phyloP scores from a whole-genome alignment of 2,797 vertebrate genomes.

The Capromys pilorides region DNA sequence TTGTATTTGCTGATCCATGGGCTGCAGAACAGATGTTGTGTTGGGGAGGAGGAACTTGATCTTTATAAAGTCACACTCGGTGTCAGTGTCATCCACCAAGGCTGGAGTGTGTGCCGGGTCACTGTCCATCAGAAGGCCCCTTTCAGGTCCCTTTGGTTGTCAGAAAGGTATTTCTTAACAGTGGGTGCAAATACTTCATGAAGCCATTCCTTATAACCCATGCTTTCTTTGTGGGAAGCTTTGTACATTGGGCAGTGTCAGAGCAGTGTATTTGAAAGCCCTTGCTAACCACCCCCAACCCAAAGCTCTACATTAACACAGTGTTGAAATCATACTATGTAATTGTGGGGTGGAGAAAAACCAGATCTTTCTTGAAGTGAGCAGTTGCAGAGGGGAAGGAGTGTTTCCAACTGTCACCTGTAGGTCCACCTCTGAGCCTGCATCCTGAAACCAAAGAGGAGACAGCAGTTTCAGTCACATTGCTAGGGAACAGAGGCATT shows the following conservation, averaged over 20 bases:
- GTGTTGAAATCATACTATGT: not conserved
- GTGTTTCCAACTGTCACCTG: not conserved
- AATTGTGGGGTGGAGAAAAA: not conserved
- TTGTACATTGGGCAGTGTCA: not conserved
- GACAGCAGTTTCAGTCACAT: not conserved
- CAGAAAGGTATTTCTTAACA: not conserved
- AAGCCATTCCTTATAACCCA: not conserved
- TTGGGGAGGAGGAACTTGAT: not conserved
- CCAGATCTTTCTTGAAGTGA: not conserved
- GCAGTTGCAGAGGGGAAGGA: not conserved
- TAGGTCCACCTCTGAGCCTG: not conserved
- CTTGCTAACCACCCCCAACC: not conserved
- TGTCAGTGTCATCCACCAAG: not conserved
- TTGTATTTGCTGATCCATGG: not conserved
- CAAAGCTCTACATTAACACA: not conserved
- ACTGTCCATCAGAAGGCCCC: not conserved
- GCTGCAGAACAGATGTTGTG: not conserved
- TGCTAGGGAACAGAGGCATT: not conserved
- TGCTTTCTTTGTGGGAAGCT: not conserved
- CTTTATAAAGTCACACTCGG: not conserved
- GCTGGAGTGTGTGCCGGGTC: not conserved
- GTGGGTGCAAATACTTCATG: not conserved
- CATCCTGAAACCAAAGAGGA: not conserved
- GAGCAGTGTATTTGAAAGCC: not conserved
- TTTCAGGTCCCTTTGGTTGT: not conserved